Conservation (phyloP, 2,113 vertebrate species). For the Zingel zingel region DNA sequence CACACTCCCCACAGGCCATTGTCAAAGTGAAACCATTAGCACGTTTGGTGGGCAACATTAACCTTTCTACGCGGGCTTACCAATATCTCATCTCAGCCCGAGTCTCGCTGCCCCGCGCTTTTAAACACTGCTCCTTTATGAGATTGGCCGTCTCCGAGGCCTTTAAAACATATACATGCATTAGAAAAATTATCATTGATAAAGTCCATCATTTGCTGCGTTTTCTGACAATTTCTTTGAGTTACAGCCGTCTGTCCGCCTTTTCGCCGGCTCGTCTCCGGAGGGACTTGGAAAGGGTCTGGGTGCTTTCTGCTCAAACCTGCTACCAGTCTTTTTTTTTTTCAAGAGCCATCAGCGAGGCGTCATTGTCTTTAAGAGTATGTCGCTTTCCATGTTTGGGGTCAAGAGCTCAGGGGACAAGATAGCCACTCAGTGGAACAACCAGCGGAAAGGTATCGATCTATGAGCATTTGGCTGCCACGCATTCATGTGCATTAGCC, state of each 20-base stretch:
- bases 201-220: slow-evolving; percentile 79
- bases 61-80: slow-evolving; percentile 81
- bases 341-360: slow-evolving; percentile 33
- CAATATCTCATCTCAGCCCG: slow-evolving; percentile 79
- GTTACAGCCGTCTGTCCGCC: slow-evolving; percentile 65
- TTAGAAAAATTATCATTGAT: slow-evolving; percentile 82
- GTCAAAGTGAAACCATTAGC: slow-evolving; percentile 82
- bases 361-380: slow-evolving; percentile 64
- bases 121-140: slow-evolving; percentile 72
- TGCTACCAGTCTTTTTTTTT: slow-evolving; percentile 16
- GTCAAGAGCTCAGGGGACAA: slow-evolving; percentile 69
- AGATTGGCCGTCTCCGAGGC: slow-evolving; percentile 68
- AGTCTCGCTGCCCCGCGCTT: slow-evolving; percentile 62
- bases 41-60: slow-evolving; percentile 79
- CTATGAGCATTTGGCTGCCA: slow-evolving; percentile 49
- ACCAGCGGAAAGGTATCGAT: slow-evolving; percentile 63
- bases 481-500: slow-evolving; percentile 25
- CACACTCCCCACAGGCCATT: slow-evolving; percentile 80
- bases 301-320: slow-evolving; percentile 44
- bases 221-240: slow-evolving; percentile 78
- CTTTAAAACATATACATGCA: slow-evolving; percentile 79
- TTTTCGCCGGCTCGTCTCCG: slow-evolving; percentile 37
- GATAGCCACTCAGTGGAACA: slow-evolving; percentile 58
- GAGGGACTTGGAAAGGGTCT: slow-evolving; percentile 25
- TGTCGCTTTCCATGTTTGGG: slow-evolving; percentile 66